Percentiles rank a stretch among this genome's conserved stretches.
These are phyloP conservation scores for Epizoanthus rinbou DNA, from an alignment of 92 coral and sea anemone genomes.

Conservation along the genomic window DNA sequence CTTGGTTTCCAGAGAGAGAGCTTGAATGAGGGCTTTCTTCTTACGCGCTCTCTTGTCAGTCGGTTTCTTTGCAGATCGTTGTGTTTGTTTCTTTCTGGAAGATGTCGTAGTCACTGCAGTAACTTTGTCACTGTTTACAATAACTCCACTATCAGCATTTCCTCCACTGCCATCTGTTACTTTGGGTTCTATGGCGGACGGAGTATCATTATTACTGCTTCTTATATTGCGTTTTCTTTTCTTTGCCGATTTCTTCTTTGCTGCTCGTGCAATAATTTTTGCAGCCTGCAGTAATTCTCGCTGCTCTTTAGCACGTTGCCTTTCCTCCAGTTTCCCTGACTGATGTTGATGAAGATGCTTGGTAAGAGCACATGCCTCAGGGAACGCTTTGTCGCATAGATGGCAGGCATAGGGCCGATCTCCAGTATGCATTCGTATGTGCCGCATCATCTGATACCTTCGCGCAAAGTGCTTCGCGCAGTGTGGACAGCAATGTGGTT, in stretches of 20 bases:
- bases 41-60: background rate
- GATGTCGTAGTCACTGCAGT: background rate
- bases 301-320: conserved; percentile 35
- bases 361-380: conserved; percentile 23
- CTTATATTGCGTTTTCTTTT: background rate
- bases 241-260: conserved; percentile 4
- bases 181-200: background rate
- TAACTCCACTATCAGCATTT: background rate
- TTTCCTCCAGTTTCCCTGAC: conserved; percentile 29
- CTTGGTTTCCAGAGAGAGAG: background rate
- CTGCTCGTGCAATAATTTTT: conserved; percentile 17
- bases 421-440: conserved; percentile 31
- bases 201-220: background rate
- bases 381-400: conserved; percentile 31
- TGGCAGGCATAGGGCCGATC: conserved; percentile 30
- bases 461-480: conserved; percentile 10
- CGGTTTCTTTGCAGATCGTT: background rate
- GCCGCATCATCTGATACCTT: conserved; percentile 27
- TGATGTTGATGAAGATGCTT: conserved; percentile 33
- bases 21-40: background rate
- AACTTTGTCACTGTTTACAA: background rate
- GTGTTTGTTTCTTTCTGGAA: background rate
- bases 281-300: conserved; percentile 30
- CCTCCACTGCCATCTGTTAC: background rate
- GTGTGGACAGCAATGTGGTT: conserved; percentile 27